Evolutionary conservation across 1,140 invertebrate species (phyloP).

Genomic region (Drosophila rhopaloa): DNA sequence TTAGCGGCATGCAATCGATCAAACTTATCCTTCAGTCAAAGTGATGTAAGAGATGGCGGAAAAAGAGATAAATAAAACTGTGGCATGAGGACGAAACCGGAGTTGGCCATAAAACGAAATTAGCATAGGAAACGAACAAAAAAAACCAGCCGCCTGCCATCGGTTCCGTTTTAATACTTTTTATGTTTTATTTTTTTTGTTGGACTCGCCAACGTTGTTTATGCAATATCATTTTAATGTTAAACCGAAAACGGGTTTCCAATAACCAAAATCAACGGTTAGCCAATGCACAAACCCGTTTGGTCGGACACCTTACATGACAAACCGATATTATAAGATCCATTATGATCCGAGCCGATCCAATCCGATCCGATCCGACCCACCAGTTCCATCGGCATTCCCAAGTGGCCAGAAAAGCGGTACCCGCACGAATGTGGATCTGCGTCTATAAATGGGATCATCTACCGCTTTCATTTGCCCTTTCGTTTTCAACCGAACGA

Average conservation of each 20-base stretch:
- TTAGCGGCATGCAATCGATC: slow-evolving; percentile 65
- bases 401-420: slow-evolving; percentile 33
- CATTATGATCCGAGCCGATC: not conserved
- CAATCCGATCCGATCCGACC: slow-evolving; percentile 1
- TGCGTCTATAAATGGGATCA: slow-evolving; percentile 15
- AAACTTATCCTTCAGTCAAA: slow-evolving; percentile 15
- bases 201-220: slow-evolving; percentile 55
- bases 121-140: slow-evolving; percentile 64
- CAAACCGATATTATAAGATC: slow-evolving; percentile 15
- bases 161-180: slow-evolving; percentile 62
- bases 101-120: slow-evolving; percentile 58
- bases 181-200: slow-evolving; percentile 28
- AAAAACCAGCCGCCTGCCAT: slow-evolving; percentile 27
- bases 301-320: slow-evolving; percentile 64
- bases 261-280: slow-evolving; percentile 43
- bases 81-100: slow-evolving; percentile 67
- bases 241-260: slow-evolving; percentile 70
- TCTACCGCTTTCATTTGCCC: slow-evolving; percentile 67
- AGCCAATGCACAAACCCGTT: slow-evolving; percentile 73
- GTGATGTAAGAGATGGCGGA: slow-evolving; percentile 36
- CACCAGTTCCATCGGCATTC: slow-evolving; percentile 28
- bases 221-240: slow-evolving; percentile 74
- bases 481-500: slow-evolving; percentile 68
- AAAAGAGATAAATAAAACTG: slow-evolving; percentile 42
- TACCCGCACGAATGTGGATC: slow-evolving; percentile 5